Conservation (phyloP, 37 sponge, comb jelly and placozoan species). For the Bolinopsis microptera region DNA sequence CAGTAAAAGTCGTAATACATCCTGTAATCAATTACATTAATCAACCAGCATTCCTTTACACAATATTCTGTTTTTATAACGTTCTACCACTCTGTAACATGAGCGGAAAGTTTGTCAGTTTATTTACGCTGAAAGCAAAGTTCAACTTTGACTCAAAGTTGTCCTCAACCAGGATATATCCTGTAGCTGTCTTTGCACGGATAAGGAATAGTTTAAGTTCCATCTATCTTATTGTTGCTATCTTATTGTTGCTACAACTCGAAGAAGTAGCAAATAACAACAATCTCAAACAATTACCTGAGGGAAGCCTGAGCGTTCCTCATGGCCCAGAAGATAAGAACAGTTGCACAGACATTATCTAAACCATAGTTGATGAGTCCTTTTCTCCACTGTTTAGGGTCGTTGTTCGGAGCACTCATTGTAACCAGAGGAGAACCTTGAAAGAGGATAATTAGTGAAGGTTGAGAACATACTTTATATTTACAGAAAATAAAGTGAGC, state of each 20-base stretch:
- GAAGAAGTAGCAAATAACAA: too few relatives aligned
- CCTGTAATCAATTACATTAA: neutral
- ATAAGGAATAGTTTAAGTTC: too few relatives aligned
- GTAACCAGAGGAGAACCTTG: neutral
- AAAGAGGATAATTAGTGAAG: neutral
- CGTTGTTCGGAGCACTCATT: neutral
- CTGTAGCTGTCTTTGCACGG: too few relatives aligned
- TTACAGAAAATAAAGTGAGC: too few relatives aligned
- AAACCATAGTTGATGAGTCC: slow-evolving; percentile 7
- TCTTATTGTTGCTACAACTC: too few relatives aligned
- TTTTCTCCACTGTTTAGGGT: neutral
- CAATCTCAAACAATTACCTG: slow-evolving; percentile 38
- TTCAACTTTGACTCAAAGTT: too few relatives aligned
- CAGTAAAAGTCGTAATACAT: slow-evolving; percentile 53
- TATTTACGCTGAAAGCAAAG: too few relatives aligned
- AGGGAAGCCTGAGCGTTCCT: slow-evolving; percentile 21
- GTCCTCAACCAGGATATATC: too few relatives aligned
- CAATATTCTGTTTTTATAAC: neutral
- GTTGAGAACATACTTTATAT: too few relatives aligned
- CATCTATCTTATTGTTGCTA: too few relatives aligned
- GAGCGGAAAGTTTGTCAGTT: too few relatives aligned
- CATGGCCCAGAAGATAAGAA: slow-evolving; percentile 18
- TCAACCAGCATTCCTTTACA: neutral
- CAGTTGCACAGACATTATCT: slow-evolving; percentile 43
- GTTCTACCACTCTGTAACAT: neutral